Evolutionary conservation across 2,797 vertebrate species (phyloP), one percentile per base, ranked within the genome.

Genomic region (Lithobates sylvaticus): DNA sequence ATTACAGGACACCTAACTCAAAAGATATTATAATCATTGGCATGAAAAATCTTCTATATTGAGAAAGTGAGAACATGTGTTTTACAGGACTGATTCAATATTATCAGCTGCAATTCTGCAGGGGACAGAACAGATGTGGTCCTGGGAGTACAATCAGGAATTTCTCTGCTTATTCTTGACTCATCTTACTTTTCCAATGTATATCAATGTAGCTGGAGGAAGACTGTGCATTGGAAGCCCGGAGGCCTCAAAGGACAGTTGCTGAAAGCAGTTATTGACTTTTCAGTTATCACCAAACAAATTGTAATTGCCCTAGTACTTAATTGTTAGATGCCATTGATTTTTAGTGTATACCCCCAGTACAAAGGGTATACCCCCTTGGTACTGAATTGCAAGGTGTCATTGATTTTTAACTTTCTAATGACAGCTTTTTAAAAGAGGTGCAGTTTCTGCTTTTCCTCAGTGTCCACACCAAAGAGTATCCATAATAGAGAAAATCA

Each of bases 241-340:
- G 15, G 26, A 23, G 34, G 8, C 67, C 61, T 83, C 34, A 42
- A 1, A 42, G 34, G 80, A 27, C n/a, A 70, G 76, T 70, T 42
- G 81, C 10, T 34, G 36, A 76, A 61, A 67, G 42, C 64, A 81
- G 47, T 80, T 61, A 84, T 16, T 84, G 83, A 71, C 68, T 47
- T 71, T 75, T 44, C 47, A 65, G n/a, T 58, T 3, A 26, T 29
- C 54, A 32, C 76, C 8, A 21, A 13, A 78, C 18, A 15, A 78
- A 71, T 61, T 23, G 34, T 54, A 68, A 21, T 23, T 4, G 7
- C 21, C 54, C 54, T 21, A 61, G 21, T 61, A 9, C 54, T 9
- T 61, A 61, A 61, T 23, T 61, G 54, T 5, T 61, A 16, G 16
- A 75, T 39, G 39, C 39, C 39, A 39, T 39, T 39, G 39, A 39